Evolutionary conservation across 2,113 vertebrate genomes (phyloP).

Genomic region (Calonectris borealis): DNA sequence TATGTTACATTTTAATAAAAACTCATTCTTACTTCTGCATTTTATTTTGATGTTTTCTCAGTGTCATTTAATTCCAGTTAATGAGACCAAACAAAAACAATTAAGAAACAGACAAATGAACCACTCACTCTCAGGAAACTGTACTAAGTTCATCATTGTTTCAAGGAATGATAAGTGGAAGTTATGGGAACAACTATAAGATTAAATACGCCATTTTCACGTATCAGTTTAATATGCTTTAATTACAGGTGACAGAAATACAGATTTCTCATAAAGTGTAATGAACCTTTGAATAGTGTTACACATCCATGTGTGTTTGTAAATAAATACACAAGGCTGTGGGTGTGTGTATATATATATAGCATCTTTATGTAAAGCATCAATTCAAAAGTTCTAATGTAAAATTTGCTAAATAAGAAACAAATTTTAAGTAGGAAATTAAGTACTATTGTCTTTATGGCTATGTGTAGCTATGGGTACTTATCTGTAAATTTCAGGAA

Average conservation of each 20-base stretch:
- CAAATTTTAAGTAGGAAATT: not conserved
- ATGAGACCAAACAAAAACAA: not conserved
- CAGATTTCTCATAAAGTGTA: not conserved
- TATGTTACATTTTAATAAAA: not conserved
- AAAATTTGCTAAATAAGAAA: not conserved
- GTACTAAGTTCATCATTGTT: not conserved
- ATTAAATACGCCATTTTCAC: not conserved
- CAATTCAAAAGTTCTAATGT: not conserved
- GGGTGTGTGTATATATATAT: not conserved
- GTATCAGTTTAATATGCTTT: not conserved
- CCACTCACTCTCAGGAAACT: not conserved
- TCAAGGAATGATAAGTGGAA: not conserved
- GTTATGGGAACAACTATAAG: not conserved
- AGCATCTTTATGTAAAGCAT: not conserved
- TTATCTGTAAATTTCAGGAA: not conserved
- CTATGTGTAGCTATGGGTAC: not conserved
- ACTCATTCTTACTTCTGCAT: not conserved
- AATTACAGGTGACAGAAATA: not conserved
- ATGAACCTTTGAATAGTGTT: not conserved
- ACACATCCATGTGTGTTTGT: not conserved
- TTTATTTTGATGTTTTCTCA: not conserved
- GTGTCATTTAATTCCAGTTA: not conserved
- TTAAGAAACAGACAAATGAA: not conserved
- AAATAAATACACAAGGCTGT: not conserved
- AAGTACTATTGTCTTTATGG: not conserved